Base-by-base conservation (phyloP, 2,113 vertebrate species). In the Lampris incognitus region DNA sequence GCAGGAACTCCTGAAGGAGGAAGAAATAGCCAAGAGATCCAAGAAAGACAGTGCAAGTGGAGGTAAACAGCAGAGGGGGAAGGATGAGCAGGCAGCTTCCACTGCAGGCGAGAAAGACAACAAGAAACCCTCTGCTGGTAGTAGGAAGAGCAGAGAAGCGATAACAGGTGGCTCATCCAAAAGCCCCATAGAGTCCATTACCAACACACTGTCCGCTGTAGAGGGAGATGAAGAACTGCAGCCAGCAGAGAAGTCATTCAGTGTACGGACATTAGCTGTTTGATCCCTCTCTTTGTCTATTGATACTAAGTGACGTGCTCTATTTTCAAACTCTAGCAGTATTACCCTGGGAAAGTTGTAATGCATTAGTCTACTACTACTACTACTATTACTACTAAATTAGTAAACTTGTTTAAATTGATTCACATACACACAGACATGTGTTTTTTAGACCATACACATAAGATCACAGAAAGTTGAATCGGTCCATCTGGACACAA, bases 1-100 rank as follows among this genome's bases (percentile, higher is more conserved):
- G 64, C 82, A 91, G 63, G 86, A 89, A 6, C 63, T 1, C 1
- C 78, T 77, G 11, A 85, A 89, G 62, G 80, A 87, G 39, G 87
- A 91, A 36, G 87, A 81, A 13, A n/a, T 11, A 41, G 1, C 42
- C 52, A 89, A 88, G 57, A 87, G 82, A 61, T 56, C 51, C 44
- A 92, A 91, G 72, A 88, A 78, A 39, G 79, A 84, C 0, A 81
- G 13, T 7, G 0, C n/a, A 8, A 8, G 11, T 0, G 74, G 81
- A 72, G 72, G 9, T 37, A 86, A 85, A 57, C 44, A 64, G 66
- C 58, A 10, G 62, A 72, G 67, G 59, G 80, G 78, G 60, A 73
- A 76, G 2, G 9, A 2, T 0, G 37, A 1, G 13, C 10, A 37
- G 0, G 0, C 6, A 0, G 51, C 10, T 11, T 54, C 51, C 9